Evolutionary conservation across 1,140 invertebrate genomes (phyloP).

Genomic region (Brachionus sp.): DNA sequence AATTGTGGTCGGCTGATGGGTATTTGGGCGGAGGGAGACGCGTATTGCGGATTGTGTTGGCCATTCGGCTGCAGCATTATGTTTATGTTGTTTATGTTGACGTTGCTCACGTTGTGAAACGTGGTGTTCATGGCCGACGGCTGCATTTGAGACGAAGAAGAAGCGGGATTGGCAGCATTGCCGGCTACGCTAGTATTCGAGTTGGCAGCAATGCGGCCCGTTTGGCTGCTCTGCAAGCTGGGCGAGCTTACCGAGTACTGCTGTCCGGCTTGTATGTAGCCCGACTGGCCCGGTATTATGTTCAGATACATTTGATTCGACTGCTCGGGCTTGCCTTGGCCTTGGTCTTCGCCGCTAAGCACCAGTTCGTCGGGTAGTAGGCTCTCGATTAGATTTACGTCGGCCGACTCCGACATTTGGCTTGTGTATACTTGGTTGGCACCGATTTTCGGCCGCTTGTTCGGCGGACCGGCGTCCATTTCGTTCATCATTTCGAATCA

Average conservation of each 20-base stretch:
- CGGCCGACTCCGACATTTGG: conserved; percentile 13
- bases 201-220: not conserved
- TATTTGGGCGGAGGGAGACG: not conserved
- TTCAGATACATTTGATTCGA: conserved; percentile 6
- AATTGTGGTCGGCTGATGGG: not conserved
- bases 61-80: conserved; percentile 42
- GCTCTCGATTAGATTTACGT: conserved; percentile 24
- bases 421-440: not conserved
- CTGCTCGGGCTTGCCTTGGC: not conserved
- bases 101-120: conserved; percentile 41
- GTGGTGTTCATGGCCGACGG: conserved; percentile 20
- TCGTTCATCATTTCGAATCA: not conserved
- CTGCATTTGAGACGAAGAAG: not conserved
- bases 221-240: not conserved
- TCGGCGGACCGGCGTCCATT: conserved; percentile 36
- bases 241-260: conserved; percentile 6
- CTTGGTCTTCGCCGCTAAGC: not conserved
- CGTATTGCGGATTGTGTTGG: not conserved
- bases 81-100: conserved; percentile 45
- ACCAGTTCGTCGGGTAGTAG: conserved; percentile 14
- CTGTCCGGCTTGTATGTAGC: not conserved
- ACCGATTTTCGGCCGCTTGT: conserved; percentile 38
- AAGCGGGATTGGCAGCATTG: not conserved
- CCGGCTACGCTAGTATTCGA: not conserved
- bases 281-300: not conserved